Base-by-base conservation (phyloP, 2,113 vertebrate species). In the Seriola aureovittata region DNA sequence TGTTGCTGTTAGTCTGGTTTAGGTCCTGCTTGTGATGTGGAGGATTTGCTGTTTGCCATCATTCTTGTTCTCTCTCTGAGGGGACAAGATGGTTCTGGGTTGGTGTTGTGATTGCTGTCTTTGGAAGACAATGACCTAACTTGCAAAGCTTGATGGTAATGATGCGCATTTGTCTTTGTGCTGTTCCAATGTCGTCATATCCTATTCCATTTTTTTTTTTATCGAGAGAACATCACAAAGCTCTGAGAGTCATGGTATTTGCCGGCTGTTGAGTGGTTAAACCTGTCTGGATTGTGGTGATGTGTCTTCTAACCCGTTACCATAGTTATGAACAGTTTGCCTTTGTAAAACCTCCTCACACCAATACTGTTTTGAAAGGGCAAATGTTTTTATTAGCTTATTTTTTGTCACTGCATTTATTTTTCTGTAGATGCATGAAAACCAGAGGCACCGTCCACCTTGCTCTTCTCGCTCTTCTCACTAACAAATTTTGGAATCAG, bases 361-460 rank as follows among this genome's bases (percentile, higher is more conserved):
- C 3, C 57, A 36, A 2, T 29, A 29, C 29, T 29, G 16, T 69
- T 79, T 42, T 19, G 8, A 57, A 70, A 29, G 25, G 32, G 60
- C 38, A 32, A 50, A 58, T 50, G 12, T 19, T 34, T 83, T 6
- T 54, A n/a, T 34, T 5, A 25, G 38, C 8, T 65, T 52, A 21
- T 70, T 65, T 66, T 72, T 19, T 10, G n/a, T 63, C 52, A 34
- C 32, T 62, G 50, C 46, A 19, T 84, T 71, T 57, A 6, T 58
- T 52, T 75, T 14, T 29, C 17, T 40, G 74, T 65, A 72, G 63
- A 78, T 89, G 92, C 91, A 92, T 92, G 92, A 89, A 76, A 32
- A 3, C 17, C 59, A 73, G 55, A 65, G 40, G 25, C 73, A 50
- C 69, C 84, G 38, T 70, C 81, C 66, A 38, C 55, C 64, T 71